These are phyloP conservation scores for Netelia inedita DNA, from an alignment of 2,888 invertebrate species.

Conservation along the genomic window DNA sequence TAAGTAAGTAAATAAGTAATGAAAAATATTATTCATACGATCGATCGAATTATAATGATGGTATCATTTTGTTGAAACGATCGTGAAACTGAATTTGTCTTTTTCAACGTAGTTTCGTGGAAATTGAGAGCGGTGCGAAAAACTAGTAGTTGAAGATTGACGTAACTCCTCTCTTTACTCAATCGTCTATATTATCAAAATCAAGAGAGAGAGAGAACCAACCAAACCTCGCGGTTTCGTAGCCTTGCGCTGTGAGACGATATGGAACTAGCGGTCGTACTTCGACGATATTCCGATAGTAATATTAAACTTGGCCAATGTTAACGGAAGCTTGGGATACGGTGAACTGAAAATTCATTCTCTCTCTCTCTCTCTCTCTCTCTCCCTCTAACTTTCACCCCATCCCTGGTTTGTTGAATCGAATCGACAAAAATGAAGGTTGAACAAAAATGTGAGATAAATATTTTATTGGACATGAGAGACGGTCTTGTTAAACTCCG, in stretches of 20 bases:
- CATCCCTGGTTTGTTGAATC: background rate
- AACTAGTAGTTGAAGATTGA: conserved; percentile 51
- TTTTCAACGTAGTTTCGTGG: conserved; percentile 43
- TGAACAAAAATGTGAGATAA: no score
- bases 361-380: conserved; percentile 48
- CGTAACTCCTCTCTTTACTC: conserved; percentile 25
- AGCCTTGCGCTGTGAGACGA: conserved; percentile 30
- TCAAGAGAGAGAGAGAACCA: conserved; percentile 41
- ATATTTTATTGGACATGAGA: no score
- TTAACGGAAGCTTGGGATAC: conserved; percentile 72
- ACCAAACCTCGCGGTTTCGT: conserved; percentile 40
- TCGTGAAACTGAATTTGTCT: conserved; percentile 39
- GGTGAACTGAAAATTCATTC: conserved; percentile 54
- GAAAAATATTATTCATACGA: background rate
- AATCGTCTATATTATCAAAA: background rate
- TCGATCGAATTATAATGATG: conserved; percentile 3
- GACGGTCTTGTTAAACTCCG: no score
- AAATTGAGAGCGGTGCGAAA: conserved; percentile 51
- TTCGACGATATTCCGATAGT: conserved; percentile 77
- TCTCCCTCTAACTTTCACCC: background rate
- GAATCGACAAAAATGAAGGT: no score
- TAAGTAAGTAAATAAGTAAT: no score
- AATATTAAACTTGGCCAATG: conserved; percentile 79
- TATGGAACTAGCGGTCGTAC: conserved; percentile 26
- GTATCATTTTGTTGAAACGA: background rate